phyloP scores from a whole-genome alignment of 2,888 invertebrate genomes.

The Clusia tigrina region DNA sequence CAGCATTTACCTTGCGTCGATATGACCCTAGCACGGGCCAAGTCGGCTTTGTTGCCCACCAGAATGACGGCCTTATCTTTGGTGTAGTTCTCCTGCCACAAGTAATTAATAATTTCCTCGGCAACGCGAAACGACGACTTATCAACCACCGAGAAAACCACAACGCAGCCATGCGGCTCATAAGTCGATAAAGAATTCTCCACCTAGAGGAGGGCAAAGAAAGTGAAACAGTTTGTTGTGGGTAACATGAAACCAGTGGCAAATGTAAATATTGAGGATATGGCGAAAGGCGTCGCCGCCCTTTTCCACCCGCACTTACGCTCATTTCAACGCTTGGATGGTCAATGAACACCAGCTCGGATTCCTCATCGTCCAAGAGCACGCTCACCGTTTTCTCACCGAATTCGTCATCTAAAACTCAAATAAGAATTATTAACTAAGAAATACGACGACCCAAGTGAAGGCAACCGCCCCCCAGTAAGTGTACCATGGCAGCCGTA shows the following conservation, averaged over 20 bases:
- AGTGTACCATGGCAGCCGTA: constrained; percentile 24
- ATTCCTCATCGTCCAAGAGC: constrained; percentile 87
- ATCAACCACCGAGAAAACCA: constrained; percentile 90
- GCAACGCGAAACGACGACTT: constrained; percentile 82
- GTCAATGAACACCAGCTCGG: constrained; percentile 89
- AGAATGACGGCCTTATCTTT: constrained; percentile 87
- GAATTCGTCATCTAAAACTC: constrained; percentile 87
- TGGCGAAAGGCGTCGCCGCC: neutral
- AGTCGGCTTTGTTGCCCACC: constrained; percentile 92
- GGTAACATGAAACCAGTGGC: neutral
- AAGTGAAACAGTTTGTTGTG: neutral
- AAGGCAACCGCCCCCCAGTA: no score
- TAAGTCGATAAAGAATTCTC: constrained; percentile 89
- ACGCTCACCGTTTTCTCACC: constrained; percentile 91
- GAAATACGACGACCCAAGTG: constrained; percentile 42
- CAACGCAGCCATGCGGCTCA: constrained; percentile 90
- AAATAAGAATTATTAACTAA: constrained; percentile 63
- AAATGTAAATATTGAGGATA: neutral
- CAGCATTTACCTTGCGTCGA: constrained; percentile 75
- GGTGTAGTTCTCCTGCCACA: constrained; percentile 83
- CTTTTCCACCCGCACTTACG: constrained; percentile 73
- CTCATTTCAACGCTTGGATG: constrained; percentile 91
- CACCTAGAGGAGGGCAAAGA: constrained; percentile 67
- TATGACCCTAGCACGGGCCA: constrained; percentile 86
- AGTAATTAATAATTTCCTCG: constrained; percentile 84